These are phyloP conservation scores for Odontocolon sp. DNA, from an alignment of 2,888 invertebrate genomes.

Conservation along the genomic window DNA sequence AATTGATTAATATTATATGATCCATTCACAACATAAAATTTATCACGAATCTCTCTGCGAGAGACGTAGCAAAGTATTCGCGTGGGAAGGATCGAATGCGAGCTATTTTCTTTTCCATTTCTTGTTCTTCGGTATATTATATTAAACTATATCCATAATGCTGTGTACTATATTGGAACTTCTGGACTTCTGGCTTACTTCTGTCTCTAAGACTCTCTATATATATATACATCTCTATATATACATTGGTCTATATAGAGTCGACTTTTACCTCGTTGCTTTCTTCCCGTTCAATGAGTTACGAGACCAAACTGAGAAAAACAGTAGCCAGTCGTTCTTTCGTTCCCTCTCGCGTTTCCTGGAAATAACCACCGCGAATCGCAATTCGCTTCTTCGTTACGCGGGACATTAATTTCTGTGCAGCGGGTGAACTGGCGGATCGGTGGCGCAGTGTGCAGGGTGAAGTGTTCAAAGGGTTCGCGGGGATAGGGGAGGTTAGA, in stretches of 20 bases:
- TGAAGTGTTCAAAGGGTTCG: conserved; percentile 28
- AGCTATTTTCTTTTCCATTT: conserved; percentile 42
- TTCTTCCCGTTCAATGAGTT: conserved; percentile 27
- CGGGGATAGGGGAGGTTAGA: not conserved
- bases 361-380: conserved; percentile 51
- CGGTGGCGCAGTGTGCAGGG: conserved; percentile 19
- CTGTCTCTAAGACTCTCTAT: conserved; percentile 12
- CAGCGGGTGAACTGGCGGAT: conserved; percentile 29
- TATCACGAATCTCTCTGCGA: conserved; percentile 1
- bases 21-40: not conserved
- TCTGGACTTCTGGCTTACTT: not conserved
- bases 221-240: not conserved
- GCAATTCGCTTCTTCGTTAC: conserved; percentile 60
- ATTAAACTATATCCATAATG: not conserved
- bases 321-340: conserved; percentile 25
- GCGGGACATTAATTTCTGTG: conserved; percentile 59
- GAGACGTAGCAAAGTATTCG: conserved; percentile 40
- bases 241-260: too few species aligned
- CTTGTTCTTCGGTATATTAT: conserved; percentile 26
- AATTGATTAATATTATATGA: not conserved
- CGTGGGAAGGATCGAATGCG: conserved; percentile 31
- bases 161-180: not conserved
- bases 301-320: conserved; percentile 43
- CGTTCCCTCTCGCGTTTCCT: conserved; percentile 35
- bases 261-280: not conserved